A percentile compares a stretch with the other conserved stretches of the same genome.
These are phyloP conservation scores for Agriopis leucophaearia DNA, from an alignment of 2,888 invertebrate genomes.

Conservation along the genomic window DNA sequence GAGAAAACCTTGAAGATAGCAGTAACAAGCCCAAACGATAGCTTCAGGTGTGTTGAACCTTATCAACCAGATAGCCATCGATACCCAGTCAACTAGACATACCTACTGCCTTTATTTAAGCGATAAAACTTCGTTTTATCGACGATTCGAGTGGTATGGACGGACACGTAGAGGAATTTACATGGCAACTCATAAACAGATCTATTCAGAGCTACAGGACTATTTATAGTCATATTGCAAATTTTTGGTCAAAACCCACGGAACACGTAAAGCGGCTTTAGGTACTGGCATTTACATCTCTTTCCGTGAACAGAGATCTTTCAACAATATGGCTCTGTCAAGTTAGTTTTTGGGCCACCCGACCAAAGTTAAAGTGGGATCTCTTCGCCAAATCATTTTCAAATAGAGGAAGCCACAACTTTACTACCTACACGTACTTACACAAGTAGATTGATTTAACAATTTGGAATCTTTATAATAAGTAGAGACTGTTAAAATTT, in stretches of 20 bases:
- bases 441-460: too few relatives aligned
- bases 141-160: slow-evolving; percentile 7
- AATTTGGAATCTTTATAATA: too few relatives aligned
- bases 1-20: slow-evolving; percentile 14
- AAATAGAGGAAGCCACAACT: too few relatives aligned
- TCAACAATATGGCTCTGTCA: too few relatives aligned
- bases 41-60: slow-evolving; percentile 2
- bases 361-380: too few relatives aligned
- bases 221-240: not conserved
- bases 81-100: slow-evolving; percentile 7
- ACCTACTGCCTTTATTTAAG: not conserved
- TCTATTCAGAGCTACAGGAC: not conserved
- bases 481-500: too few relatives aligned
- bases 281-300: not conserved
- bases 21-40: slow-evolving; percentile 2
- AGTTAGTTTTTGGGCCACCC: too few relatives aligned
- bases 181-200: slow-evolving; percentile 1
- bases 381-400: too few relatives aligned
- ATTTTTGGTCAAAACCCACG: not conserved
- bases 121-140: slow-evolving; percentile 22
- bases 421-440: too few relatives aligned
- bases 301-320: not conserved
- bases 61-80: slow-evolving; percentile 22
- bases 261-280: not conserved
- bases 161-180: not conserved